Evolutionary conservation across 1,140 invertebrate genomes (phyloP), one percentile per base, ranked within the genome.

Genomic region (Papilio polytes): DNA sequence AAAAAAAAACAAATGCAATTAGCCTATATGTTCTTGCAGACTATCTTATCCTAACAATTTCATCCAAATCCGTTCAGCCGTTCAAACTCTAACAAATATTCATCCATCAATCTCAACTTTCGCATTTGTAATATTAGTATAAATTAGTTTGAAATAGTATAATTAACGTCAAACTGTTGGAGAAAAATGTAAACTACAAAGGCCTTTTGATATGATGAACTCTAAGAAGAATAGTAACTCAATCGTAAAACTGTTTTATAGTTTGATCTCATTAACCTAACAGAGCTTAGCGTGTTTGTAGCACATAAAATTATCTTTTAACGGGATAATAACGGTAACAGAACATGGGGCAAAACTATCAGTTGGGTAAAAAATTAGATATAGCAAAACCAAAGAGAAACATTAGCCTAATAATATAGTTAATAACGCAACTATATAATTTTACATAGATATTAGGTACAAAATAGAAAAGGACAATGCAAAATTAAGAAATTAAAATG

Each of bases 301-400:
- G 72, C 56, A 31, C 80, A 74, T 82, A 80, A 82, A 84, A 79
- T 48, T 70, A 70, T 15, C 22, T 70, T 48, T 72, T 80, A 82
- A 81, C 84, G 84, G 84, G 76, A 81, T 80, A 70, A 51, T 85
- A 85, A 85, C 84, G 84, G 84, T 70, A 12, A 63, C 20, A 70
- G 13, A 70, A 31, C 63, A 70, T 70, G 63, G 26, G 63, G 63
- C 12, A 31, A 31, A 31, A 31, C 26, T 70, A 31, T 15, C 12
- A 70, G 13, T 2, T 12, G 56, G 4, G 22, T 63, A 63, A 0
- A 6, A 26, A 26, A 63, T 63, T 63, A 31, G 22, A 6, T 70
- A 70, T 18, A 6, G 63, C 26, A 36, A 70, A 6, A 15, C 10
- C 53, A 56, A 70, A 31, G 15, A 26, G 12, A 13, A 6, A 66